Conservation (phyloP, 2,113 vertebrate species). For the Sakesphorus luctuosus region DNA sequence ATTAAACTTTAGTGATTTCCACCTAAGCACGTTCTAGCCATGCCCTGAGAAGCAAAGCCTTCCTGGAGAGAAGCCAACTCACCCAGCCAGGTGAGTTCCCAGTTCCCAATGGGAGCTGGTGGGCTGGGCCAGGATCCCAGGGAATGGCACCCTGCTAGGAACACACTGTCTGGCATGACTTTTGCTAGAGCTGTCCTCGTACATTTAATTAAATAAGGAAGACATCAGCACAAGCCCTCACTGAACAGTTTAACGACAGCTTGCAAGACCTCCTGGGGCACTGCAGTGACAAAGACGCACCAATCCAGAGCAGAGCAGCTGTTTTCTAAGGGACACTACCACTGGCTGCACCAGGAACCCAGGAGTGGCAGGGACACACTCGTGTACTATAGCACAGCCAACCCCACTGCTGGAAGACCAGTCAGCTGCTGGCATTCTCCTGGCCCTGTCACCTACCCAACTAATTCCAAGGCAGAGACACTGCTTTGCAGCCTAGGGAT, state of each 20-base stretch:
- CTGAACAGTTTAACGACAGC: background rate
- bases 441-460: background rate
- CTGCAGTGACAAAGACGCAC: background rate
- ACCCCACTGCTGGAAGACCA: background rate
- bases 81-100: background rate
- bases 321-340: background rate
- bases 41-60: background rate
- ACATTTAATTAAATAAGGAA: rapidly evolving
- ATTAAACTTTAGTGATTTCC: background rate
- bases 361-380: background rate
- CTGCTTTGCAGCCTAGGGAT: background rate
- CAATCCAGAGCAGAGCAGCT: background rate
- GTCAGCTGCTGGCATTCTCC: background rate
- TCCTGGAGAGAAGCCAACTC: background rate
- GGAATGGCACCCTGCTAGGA: background rate
- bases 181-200: background rate
- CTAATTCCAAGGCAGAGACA: background rate
- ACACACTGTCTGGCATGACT: rapidly evolving
- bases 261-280: background rate
- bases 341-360: background rate
- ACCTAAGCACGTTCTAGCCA: background rate
- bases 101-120: background rate
- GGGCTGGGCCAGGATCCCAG: background rate
- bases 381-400: rapidly evolving
- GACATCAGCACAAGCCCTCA: background rate